These are phyloP conservation scores for Anaspis maculata DNA, from an alignment of 2,888 invertebrate genomes.

Conservation along the genomic window DNA sequence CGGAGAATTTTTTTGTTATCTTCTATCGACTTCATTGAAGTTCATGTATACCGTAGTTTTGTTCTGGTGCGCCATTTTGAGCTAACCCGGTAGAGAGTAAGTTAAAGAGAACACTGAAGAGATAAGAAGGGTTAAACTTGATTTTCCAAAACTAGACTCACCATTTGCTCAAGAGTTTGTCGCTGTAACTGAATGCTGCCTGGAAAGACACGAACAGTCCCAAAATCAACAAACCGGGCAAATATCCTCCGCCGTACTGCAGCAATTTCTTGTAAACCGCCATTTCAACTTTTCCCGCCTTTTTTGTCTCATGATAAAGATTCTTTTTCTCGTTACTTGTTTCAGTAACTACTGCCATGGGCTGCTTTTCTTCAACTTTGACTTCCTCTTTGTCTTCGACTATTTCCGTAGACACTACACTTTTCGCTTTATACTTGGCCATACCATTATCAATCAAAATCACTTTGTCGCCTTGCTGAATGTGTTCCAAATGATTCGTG, in stretches of 20 bases:
- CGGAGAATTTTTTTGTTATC: no score
- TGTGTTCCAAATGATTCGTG: constrained; percentile 59
- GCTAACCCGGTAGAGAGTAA: no score
- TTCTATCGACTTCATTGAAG: no score
- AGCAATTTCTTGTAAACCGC: constrained; percentile 24
- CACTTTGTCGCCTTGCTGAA: constrained; percentile 40
- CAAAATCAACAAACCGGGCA: constrained; percentile 16
- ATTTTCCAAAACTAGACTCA: no score
- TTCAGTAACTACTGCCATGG: background rate
- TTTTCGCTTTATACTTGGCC: constrained; percentile 41
- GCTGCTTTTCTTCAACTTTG: background rate
- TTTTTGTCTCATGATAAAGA: constrained; percentile 22
- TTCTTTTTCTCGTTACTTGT: background rate
- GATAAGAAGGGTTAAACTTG: no score
- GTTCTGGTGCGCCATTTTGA: no score
- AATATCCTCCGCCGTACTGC: constrained; percentile 23
- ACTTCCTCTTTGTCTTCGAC: constrained; percentile 1
- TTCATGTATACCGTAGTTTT: no score
- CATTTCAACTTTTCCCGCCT: constrained; percentile 22
- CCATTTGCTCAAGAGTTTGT: constrained; percentile 12
- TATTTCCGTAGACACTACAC: constrained; percentile 33
- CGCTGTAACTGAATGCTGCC: constrained; percentile 9
- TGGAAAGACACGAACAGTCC: constrained; percentile 20
- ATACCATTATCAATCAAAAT: constrained; percentile 39
- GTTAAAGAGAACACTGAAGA: no score